Conservation (phyloP, 1,140 invertebrate genomes). For the Hetaerina americana region DNA sequence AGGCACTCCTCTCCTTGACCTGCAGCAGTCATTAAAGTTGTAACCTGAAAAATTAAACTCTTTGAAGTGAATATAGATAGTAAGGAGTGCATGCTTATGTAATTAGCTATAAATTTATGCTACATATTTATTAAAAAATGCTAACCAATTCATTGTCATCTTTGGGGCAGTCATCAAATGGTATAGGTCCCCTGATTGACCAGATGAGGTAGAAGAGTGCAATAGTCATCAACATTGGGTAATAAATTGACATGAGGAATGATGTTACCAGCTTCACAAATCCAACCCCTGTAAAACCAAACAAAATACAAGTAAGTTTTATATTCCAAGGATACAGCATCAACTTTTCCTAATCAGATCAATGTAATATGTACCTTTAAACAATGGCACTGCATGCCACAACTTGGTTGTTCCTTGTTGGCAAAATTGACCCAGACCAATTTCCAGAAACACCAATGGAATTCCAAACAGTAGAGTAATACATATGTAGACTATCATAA, state of each 20-base stretch:
- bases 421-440: slow-evolving; percentile 62
- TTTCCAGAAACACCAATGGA: slow-evolving; percentile 61
- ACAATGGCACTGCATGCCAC: slow-evolving; percentile 66
- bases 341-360: neutral
- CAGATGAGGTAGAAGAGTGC: slow-evolving; percentile 36
- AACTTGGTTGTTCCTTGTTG: slow-evolving; percentile 60
- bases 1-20: too few relatives aligned
- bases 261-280: slow-evolving; percentile 38
- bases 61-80: neutral
- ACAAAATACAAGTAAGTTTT: neutral
- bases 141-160: too few relatives aligned
- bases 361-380: slow-evolving; percentile 44
- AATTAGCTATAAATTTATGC: too few relatives aligned
- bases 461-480: slow-evolving; percentile 49
- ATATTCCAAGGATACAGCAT: neutral
- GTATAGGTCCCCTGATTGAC: slow-evolving; percentile 33
- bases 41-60: too few relatives aligned
- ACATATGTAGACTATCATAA: slow-evolving; percentile 50
- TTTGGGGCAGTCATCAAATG: slow-evolving; percentile 34
- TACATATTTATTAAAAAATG: too few relatives aligned
- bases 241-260: slow-evolving; percentile 33
- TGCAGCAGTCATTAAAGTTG: too few relatives aligned
- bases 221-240: slow-evolving; percentile 36
- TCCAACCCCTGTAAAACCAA: slow-evolving; percentile 36
- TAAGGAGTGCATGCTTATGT: neutral